These are phyloP conservation scores for Muscidifurax raptorellus DNA, from an alignment of 1,140 invertebrate species.

Conservation along the genomic window DNA sequence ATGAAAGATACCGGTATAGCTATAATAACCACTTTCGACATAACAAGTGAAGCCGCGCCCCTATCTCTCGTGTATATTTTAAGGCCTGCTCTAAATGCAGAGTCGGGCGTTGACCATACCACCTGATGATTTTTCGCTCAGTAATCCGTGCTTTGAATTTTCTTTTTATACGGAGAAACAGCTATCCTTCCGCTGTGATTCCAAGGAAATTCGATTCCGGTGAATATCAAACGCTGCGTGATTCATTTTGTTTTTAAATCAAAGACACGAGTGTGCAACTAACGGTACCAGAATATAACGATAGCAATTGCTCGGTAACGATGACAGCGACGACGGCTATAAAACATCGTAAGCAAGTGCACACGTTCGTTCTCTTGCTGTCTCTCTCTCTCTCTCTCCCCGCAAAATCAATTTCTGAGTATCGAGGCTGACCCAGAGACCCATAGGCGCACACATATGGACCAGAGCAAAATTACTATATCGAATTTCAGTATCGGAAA, in stretches of 20 bases:
- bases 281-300: neutral
- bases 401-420: conserved; percentile 15
- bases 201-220: too few relatives aligned
- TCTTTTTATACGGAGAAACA: too few relatives aligned
- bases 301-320: neutral
- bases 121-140: too few relatives aligned
- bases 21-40: neutral
- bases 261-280: neutral
- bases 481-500: conserved; percentile 28
- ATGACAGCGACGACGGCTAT: conserved; percentile 5
- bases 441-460: neutral
- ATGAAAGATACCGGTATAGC: neutral
- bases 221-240: too few relatives aligned
- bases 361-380: neutral
- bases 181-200: too few relatives aligned
- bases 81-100: too few relatives aligned
- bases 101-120: too few relatives aligned
- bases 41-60: neutral
- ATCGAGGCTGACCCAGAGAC: conserved; percentile 6
- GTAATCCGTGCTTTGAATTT: too few relatives aligned
- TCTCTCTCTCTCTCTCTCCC: neutral
- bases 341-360: neutral
- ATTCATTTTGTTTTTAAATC: neutral
- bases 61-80: too few relatives aligned
- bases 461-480: neutral